Evolutionary conservation across 2,888 invertebrate genomes (phyloP).

Genomic region (Platerodrilus igneus): DNA sequence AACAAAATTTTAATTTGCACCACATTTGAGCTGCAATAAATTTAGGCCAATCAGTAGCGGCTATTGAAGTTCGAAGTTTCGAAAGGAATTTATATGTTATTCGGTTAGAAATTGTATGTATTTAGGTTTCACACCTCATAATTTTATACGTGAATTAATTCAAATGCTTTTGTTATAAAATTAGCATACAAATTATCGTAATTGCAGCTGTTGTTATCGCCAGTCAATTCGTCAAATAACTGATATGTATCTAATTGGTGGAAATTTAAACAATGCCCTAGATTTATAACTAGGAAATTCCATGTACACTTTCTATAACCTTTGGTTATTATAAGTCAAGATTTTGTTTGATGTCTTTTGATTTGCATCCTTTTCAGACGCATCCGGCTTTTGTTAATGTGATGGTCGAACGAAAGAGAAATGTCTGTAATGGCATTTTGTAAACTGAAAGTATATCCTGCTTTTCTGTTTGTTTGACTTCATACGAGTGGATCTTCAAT

Average conservation of each 20-base stretch:
- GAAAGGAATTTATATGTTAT: neutral
- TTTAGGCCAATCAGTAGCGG: too few relatives aligned
- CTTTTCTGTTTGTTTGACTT: constrained; percentile 13
- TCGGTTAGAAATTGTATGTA: neutral
- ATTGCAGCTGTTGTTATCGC: too few relatives aligned
- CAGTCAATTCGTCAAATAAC: too few relatives aligned
- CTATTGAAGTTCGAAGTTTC: neutral
- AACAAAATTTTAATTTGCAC: too few relatives aligned
- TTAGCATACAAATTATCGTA: too few relatives aligned
- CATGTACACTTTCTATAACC: constrained; percentile 17
- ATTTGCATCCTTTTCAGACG: constrained; percentile 17
- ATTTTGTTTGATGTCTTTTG: constrained; percentile 18
- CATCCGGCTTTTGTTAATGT: constrained; percentile 20
- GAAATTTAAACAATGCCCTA: constrained; percentile 19
- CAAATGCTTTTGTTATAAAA: too few relatives aligned
- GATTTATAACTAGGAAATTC: constrained; percentile 20
- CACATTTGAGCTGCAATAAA: too few relatives aligned
- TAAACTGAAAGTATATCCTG: too few relatives aligned
- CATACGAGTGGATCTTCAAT: too few relatives aligned
- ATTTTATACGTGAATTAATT: too few relatives aligned
- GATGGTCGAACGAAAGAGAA: constrained; percentile 13
- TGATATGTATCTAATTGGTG: constrained; percentile 16
- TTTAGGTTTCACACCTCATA: too few relatives aligned
- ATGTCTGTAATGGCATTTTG: too few relatives aligned
- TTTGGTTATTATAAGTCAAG: constrained; percentile 18